Evolutionary conservation across 2,888 invertebrate species (phyloP), one percentile per base, ranked within the genome.

Genomic region (Anthrax anthrax): DNA sequence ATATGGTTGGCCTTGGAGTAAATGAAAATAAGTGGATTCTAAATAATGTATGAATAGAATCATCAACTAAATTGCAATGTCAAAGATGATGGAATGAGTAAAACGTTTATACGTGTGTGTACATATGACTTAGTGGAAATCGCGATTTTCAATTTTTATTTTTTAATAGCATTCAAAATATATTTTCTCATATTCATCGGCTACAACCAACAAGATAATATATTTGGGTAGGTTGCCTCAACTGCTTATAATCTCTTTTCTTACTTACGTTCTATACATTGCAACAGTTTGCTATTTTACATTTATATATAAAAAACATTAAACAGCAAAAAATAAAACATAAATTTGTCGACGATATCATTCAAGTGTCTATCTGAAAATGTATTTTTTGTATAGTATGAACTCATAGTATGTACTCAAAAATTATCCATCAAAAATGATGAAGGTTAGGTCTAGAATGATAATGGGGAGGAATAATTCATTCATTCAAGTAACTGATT

Each of bases 61-160:
- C 55, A 57, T 60, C 56, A 58, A 55, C 52, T 52, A 56, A 57
- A 57, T 58, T 57, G 55, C 56, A 55, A 52, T 54, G 45, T 45
- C 40, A 40, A n/a, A n/a, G n/a, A n/a, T n/a, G n/a, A n/a, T n/a
- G n/a, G n/a, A n/a, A n/a, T n/a, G 45, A 32, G 40, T 34, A 39
- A 39, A 40, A 36, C 40, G 37, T 37, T 40, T n/a, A n/a, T 45
- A 36, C 40, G 37, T 37, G 45, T n/a, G n/a, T n/a, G 39, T 23
- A 23, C 23, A 23, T 6, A 8, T 23, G 5, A 23, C 8, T 6
- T 8, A 39, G 39, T 44, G 45, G 23, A 45, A 40, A 40, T 45
- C 40, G 45, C 45, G 45, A 40, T 40, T 44, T 44, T 23, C 32
- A 39, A 39, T 39, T 39, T 39, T 34, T n/a, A n/a, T n/a, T n/a